Conservation (phyloP, 2,797 vertebrate species). For the Spinus pinus region DNA sequence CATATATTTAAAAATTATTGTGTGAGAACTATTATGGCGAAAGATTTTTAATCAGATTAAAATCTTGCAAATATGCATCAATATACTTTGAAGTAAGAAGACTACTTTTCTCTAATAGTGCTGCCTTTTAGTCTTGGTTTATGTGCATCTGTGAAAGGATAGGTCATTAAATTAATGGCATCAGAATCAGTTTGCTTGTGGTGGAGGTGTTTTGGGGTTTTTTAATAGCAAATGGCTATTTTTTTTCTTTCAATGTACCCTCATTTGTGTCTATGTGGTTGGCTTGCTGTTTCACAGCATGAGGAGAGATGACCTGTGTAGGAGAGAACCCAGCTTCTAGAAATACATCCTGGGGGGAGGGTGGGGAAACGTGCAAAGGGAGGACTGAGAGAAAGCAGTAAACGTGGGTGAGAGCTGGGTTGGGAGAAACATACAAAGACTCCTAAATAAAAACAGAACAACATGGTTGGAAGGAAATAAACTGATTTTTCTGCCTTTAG, state of each 20-base stretch:
- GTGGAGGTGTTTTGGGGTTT: not conserved
- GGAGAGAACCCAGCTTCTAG: slow-evolving; percentile 19
- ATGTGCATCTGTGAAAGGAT: not conserved
- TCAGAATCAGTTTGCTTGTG: not conserved
- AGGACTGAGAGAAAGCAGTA: not conserved
- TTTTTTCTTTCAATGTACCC: not conserved
- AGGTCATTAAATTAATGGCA: not conserved
- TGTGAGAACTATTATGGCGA: not conserved
- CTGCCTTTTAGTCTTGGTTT: not conserved
- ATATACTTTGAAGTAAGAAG: not conserved
- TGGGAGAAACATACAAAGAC: not conserved
- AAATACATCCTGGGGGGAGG: not conserved
- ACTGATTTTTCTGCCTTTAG: not conserved
- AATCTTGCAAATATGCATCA: not conserved
- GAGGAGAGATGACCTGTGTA: slow-evolving; percentile 16
- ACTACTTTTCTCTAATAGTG: not conserved
- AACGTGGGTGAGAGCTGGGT: not conserved
- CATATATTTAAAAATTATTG: not conserved
- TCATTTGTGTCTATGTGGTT: not conserved
- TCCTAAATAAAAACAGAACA: not conserved
- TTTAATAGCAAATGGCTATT: not conserved
- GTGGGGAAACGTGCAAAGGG: not conserved
- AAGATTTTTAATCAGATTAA: not conserved
- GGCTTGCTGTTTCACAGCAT: not conserved
- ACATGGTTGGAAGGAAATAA: not conserved